Base-by-base conservation (phyloP, 2,797 vertebrate species). In the Lacerta bilineata region DNA sequence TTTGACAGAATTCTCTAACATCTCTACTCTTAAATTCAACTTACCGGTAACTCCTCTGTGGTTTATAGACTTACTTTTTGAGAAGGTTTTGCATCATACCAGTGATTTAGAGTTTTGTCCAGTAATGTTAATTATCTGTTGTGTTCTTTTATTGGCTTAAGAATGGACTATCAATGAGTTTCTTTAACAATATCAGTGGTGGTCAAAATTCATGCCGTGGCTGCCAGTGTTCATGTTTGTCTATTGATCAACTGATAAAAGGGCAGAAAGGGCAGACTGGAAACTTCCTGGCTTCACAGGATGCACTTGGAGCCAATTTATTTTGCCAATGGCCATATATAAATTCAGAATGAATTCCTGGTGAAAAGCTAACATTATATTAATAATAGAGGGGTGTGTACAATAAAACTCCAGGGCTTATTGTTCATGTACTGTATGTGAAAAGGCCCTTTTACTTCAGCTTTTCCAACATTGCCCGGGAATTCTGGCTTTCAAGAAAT, bases 371-470 rank as follows among this genome's bases (percentile, higher is more conserved):
- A n/a, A 84, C 43, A 79, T 61, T 18, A 27, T 84, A 18, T 50
- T 86, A 55, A 85, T 85, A 75, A 86, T 41, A 85, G n/a, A 81
- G 17, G 5, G 55, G 29, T 33, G 10, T 80, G 39, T 36, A 74
- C 29, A 88, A 71, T 80, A 43, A 85, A 64, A 33, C 39, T 66
- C 17, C 29, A n/a, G 68, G 83, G 33, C 11, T 76, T 27, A 74
- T 76, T 89, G 41, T 69, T 64, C 43, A 17, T 66, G 41, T 33
- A 33, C 33, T 33, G 33, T 46, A 55, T 78, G n/a, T 71, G 50
- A 82, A 83, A 87, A 80, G 69, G 36, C 20, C 55, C 55, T 85
- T 82, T 90, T 15, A 64, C 61, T 84, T 68, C 36, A 39, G 11
- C 27, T 43, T 81, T 41, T 64, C 43, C 41, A 77, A 5, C 8